Percentiles rank a stretch among this genome's conserved stretches.
Evolutionary conservation across 2,888 invertebrate species (phyloP).

Genomic region (Griposia aprilina): DNA sequence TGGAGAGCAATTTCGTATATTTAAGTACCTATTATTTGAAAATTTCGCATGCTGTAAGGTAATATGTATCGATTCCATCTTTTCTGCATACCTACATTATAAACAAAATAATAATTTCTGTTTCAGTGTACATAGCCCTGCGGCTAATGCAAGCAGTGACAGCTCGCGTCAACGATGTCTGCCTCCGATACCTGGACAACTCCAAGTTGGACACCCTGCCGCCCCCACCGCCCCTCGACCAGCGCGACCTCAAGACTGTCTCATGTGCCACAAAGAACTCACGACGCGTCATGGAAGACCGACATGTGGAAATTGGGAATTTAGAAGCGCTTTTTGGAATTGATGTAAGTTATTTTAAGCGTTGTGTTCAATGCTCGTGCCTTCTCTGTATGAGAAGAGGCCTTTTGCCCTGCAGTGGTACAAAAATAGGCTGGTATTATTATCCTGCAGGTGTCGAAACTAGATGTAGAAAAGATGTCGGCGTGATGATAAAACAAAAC

Average conservation of each 20-base stretch:
- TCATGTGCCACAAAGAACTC: slow-evolving; percentile 95
- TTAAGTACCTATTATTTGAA: background rate
- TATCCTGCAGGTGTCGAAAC: background rate
- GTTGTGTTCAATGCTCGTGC: too few species aligned
- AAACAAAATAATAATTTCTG: background rate
- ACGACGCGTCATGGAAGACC: slow-evolving; percentile 97
- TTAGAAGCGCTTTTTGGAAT: slow-evolving; percentile 95
- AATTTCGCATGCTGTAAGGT: background rate
- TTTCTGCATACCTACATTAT: background rate
- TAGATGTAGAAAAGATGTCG: background rate
- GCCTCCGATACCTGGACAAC: slow-evolving; percentile 93
- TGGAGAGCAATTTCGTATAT: too few species aligned
- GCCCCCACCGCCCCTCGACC: slow-evolving; percentile 90
- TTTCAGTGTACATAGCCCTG: slow-evolving; percentile 92
- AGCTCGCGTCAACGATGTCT: slow-evolving; percentile 93
- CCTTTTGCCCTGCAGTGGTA: too few species aligned
- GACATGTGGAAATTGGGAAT: slow-evolving; percentile 95
- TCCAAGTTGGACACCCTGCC: slow-evolving; percentile 91
- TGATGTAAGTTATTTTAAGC: slow-evolving; percentile 90
- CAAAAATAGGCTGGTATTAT: too few species aligned
- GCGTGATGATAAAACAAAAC: background rate
- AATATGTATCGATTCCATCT: background rate
- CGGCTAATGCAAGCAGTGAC: slow-evolving; percentile 94
- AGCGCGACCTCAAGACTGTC: slow-evolving; percentile 89
- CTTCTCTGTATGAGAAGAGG: too few species aligned